Evolutionary conservation across 2,113 vertebrate genomes (phyloP), one percentile per base, ranked within the genome.

Genomic region (Rhinoptilus africanus): DNA sequence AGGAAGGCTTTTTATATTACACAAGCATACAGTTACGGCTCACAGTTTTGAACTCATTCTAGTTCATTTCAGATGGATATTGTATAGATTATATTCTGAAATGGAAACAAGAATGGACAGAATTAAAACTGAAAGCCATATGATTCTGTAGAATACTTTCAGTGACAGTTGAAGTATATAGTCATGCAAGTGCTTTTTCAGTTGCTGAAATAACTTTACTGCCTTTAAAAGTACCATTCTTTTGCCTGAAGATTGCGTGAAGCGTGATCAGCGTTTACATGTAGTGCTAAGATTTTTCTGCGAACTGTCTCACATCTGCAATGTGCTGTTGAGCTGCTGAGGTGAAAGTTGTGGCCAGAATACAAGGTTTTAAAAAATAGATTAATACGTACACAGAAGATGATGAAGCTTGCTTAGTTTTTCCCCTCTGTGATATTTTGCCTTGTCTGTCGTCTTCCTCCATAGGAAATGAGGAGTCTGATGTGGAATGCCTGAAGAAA

Each of bases 401-500:
- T 53, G 45, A 21, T 1, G 14, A 21, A 14, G 6, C 59, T 80
- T 50, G 6, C 57, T 39, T 23, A 6, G 13, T 59, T 34, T 79
- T 64, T 50, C 27, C 10, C 8, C 6, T 47, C 4, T 67, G 17
- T 93, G 57, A 37, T 64, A 14, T 48, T 95, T 86, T 66, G 13
- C 13, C n/a, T 76, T 85, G 8, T 20, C 20, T 71, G 9, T 89
- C 72, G 32, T 26, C 66, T 88, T n/a, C 8, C 60, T 47, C 39
- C 11, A 15, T 69, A 99, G 99, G 99, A 51, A 98, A 98, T 12
- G 98, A 99, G 51, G 94, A 98, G 59, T 97, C 97, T 3, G 99
- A 99, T 3, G 97, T 99, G 67, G 96, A 97, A 12, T 99, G 99
- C 88, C 94, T 99, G 95, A 99, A 98, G 93, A 97, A 98, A 87